Evolutionary conservation across 2,888 invertebrate genomes (phyloP).

Genomic region (Nudaria mundana): DNA sequence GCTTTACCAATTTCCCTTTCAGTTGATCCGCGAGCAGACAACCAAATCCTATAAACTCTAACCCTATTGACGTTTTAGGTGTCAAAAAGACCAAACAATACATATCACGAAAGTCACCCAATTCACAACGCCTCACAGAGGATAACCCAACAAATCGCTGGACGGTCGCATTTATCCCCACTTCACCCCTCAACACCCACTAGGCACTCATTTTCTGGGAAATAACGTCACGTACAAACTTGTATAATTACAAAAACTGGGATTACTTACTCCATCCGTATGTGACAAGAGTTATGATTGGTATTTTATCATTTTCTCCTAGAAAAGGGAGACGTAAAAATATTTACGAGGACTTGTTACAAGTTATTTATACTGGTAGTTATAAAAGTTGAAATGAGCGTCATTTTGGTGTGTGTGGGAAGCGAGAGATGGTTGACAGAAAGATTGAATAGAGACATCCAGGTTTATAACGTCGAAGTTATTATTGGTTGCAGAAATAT

Average conservation of each 20-base stretch:
- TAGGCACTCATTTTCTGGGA: conserved; percentile 45
- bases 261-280: conserved; percentile 31
- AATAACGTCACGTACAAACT: conserved; percentile 45
- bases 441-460: background rate
- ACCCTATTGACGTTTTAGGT: conserved; percentile 34
- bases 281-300: conserved; percentile 29
- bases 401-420: background rate
- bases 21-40: conserved; percentile 25
- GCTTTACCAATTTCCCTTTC: conserved; percentile 19
- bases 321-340: background rate
- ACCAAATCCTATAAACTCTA: conserved; percentile 30
- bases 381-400: background rate
- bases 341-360: background rate
- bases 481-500: background rate
- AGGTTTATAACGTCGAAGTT: background rate
- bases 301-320: conserved; percentile 18
- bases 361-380: background rate
- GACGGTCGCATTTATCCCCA: conserved; percentile 15
- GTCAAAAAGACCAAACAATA: conserved; percentile 39
- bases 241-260: conserved; percentile 50
- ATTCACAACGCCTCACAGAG: conserved; percentile 38
- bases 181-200: conserved; percentile 14
- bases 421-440: background rate
- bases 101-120: conserved; percentile 34
- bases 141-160: conserved; percentile 43